A percentile compares a stretch with the other conserved stretches of the same genome.
phyloP scores from a whole-genome alignment of 92 coral and sea anemone species.

The Porites lobata region DNA sequence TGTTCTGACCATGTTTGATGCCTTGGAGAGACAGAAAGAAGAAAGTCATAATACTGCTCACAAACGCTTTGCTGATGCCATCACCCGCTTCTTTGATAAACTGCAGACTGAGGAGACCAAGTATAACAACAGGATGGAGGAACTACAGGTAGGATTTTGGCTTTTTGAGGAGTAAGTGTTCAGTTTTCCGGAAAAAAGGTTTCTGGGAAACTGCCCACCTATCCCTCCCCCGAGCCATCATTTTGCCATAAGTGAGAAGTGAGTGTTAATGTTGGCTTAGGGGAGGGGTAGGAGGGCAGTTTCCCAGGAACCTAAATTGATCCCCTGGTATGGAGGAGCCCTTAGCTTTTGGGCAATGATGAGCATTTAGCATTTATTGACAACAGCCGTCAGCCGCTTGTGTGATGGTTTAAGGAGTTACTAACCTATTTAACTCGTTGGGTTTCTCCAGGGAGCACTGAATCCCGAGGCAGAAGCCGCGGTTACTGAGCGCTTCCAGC shows the following conservation, averaged over 20 bases:
- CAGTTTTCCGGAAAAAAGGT: too few relatives aligned
- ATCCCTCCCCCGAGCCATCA: too few relatives aligned
- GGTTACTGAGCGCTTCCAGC: slow-evolving; percentile 95
- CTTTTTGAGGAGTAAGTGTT: neutral
- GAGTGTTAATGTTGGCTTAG: too few relatives aligned
- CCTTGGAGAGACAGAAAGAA: slow-evolving; percentile 82
- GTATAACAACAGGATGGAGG: slow-evolving; percentile 96
- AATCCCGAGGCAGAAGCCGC: slow-evolving; percentile 98
- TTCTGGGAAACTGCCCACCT: too few relatives aligned
- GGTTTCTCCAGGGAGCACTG: slow-evolving; percentile 80
- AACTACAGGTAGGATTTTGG: slow-evolving; percentile 82
- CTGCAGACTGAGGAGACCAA: slow-evolving; percentile 93
- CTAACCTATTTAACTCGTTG: neutral
- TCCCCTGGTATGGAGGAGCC: too few relatives aligned
- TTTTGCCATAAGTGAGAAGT: too few relatives aligned
- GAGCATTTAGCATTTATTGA: too few relatives aligned
- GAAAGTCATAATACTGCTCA: slow-evolving; percentile 86
- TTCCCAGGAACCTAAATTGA: too few relatives aligned
- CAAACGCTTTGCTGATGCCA: slow-evolving; percentile 88
- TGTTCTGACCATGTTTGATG: slow-evolving; percentile 90
- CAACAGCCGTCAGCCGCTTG: too few relatives aligned
- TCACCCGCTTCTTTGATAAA: slow-evolving; percentile 95
- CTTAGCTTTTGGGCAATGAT: too few relatives aligned
- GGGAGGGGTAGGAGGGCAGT: too few relatives aligned
- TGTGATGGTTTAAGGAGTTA: too few relatives aligned